phyloP scores from a whole-genome alignment of 2,888 invertebrate genomes.

The Stegophylla sp. region DNA sequence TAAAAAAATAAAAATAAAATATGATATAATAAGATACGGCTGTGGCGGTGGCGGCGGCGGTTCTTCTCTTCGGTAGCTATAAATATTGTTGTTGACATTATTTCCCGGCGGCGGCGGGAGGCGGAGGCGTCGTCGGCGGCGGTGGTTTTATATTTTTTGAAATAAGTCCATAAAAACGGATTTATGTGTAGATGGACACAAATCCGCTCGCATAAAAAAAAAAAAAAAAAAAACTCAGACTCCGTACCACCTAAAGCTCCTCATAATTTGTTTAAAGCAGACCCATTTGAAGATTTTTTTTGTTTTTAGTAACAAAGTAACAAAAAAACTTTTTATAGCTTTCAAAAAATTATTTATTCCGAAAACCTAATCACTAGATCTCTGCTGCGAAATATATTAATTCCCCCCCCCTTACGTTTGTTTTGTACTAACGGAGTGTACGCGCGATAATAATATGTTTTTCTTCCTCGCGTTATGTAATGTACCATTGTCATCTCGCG shows the following conservation, averaged over 20 bases:
- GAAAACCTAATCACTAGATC: not conserved
- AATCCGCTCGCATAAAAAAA: slow-evolving; percentile 36
- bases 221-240: slow-evolving; percentile 11
- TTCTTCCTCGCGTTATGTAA: too few species aligned
- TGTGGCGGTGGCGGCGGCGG: too few species aligned
- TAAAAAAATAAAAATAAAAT: slow-evolving; percentile 4
- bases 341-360: slow-evolving; percentile 24
- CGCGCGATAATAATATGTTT: too few species aligned
- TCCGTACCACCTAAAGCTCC: slow-evolving; percentile 44
- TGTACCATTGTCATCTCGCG: too few species aligned
- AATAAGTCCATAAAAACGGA: slow-evolving; percentile 51
- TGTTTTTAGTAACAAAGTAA: not conserved
- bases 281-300: slow-evolving; percentile 25
- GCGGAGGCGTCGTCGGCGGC: too few species aligned
- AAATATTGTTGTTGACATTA: slow-evolving; percentile 47
- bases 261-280: slow-evolving; percentile 43
- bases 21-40: not conserved
- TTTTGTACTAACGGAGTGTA: too few species aligned
- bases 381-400: not conserved
- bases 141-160: slow-evolving; percentile 33
- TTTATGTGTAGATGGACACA: slow-evolving; percentile 45
- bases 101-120: too few species aligned
- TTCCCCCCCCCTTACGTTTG: too few species aligned
- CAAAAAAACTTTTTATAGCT: slow-evolving; percentile 26
- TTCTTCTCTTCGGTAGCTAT: not conserved